Evolutionary conservation across 1,140 invertebrate species (phyloP), one percentile per base, ranked within the genome.

Genomic region (Brachionus plicatilis): DNA sequence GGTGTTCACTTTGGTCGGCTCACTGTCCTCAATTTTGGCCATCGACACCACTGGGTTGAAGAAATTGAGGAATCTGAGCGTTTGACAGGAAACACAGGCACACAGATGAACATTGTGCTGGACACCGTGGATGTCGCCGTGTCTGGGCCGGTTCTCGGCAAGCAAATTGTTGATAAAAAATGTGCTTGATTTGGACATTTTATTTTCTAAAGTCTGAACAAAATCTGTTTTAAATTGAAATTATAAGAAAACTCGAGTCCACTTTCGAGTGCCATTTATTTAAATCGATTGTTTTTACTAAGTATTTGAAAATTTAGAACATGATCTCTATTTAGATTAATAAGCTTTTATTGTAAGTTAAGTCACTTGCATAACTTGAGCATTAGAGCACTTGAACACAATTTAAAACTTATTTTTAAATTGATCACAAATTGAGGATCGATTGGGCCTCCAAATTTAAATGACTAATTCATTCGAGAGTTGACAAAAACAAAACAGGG

Each of bases 311-410:
- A 29, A 76, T 50, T 20, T 50, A 50, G 72, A 76, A 76, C 72
- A 76, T 76, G 72, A 76, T 76, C 72, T 70, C 33, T 70, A 70
- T 70, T 33, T 70, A 70, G 27, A 27, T 76, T 76, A 76, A 41
- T 43, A 43, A 75, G 41, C 70, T 75, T 75, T 75, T 75, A 33
- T 72, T n/a, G 33, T n/a, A 33, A n/a, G 14, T 17, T 43, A 43
- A 41, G 11, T 41, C 14, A 72, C 68, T 72, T 72, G 9, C 68
- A 72, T 72, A 72, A 72, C 68, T 37, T 20, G 41, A 72, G 68
- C 37, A 72, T 72, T 76, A 76, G 27, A 76, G 20, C 72, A 76
- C 72, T 76, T 50, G 72, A 76, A 45, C 41, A 68, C 37, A 50
- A 76, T 29, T 37, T 37, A 50, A 27, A 76, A 76, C 20, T 50